phyloP scores from a whole-genome alignment of 1,140 invertebrate genomes.

The Trinorchestia longiramus region DNA sequence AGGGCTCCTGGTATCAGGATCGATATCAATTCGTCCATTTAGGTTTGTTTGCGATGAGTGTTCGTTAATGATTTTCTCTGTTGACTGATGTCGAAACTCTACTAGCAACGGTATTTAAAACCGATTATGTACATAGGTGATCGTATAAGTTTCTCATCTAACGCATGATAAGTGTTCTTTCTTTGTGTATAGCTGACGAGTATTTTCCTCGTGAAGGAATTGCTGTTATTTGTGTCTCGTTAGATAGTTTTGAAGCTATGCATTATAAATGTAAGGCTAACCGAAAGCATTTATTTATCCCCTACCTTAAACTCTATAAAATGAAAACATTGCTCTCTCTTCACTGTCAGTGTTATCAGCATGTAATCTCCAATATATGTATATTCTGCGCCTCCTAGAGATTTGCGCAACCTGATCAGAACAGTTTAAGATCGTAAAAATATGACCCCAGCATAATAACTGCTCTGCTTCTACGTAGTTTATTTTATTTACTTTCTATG shows the following conservation, averaged over 20 bases:
- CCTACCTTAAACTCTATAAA: not conserved
- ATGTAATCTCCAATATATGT: not conserved
- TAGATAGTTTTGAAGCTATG: slow-evolving; percentile 41
- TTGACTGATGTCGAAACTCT: not conserved
- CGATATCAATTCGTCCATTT: slow-evolving; percentile 47
- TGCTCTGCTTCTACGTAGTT: not conserved
- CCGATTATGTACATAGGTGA: slow-evolving; percentile 2
- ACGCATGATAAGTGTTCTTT: slow-evolving; percentile 33
- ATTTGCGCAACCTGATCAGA: not conserved
- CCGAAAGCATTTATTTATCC: slow-evolving; percentile 13
- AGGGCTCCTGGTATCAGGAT: slow-evolving; percentile 46
- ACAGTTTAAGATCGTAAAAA: not conserved
- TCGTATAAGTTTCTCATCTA: slow-evolving; percentile 5
- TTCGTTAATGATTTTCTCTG: not conserved
- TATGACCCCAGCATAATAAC: not conserved
- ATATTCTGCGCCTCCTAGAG: not conserved
- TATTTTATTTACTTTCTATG: not conserved
- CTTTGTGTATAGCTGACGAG: slow-evolving; percentile 12
- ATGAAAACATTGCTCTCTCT: not conserved
- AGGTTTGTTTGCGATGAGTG: not conserved
- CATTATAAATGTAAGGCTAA: slow-evolving; percentile 33
- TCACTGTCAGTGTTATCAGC: not conserved
- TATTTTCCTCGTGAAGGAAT: slow-evolving; percentile 32
- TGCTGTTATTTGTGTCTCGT: slow-evolving; percentile 14
- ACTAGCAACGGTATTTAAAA: slow-evolving; percentile 22